phyloP scores from a whole-genome alignment of 2,888 invertebrate species.

The Taenaris catops region DNA sequence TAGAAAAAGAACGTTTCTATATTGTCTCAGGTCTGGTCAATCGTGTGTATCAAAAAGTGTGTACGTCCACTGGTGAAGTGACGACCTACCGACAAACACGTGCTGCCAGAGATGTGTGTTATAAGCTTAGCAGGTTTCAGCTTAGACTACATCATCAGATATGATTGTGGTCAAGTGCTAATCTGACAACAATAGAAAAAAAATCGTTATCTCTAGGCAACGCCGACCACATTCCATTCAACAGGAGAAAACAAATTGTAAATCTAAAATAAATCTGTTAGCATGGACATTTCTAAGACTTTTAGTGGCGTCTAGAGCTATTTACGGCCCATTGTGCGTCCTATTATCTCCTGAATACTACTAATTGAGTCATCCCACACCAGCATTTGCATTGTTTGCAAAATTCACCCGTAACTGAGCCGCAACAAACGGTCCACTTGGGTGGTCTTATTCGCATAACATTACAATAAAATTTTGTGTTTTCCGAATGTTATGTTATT shows the following conservation, averaged over 20 bases:
- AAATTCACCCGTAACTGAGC: slow-evolving; percentile 59
- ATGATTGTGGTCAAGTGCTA: too few relatives aligned
- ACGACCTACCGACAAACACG: too few relatives aligned
- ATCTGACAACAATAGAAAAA: too few relatives aligned
- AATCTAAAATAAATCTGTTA: slow-evolving; percentile 27
- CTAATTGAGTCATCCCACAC: slow-evolving; percentile 75
- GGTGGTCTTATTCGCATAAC: slow-evolving; percentile 49
- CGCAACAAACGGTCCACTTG: slow-evolving; percentile 43
- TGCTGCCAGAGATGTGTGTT: too few relatives aligned
- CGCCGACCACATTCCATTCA: too few relatives aligned
- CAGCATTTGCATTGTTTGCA: slow-evolving; percentile 66
- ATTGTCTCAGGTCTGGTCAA: too few relatives aligned
- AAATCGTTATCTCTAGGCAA: too few relatives aligned
- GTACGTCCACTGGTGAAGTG: too few relatives aligned
- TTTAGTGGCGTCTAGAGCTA: slow-evolving; percentile 37
- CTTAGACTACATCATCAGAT: too few relatives aligned
- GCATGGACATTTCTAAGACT: slow-evolving; percentile 13
- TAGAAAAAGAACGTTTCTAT: too few relatives aligned
- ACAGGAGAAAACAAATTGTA: slow-evolving; percentile 8
- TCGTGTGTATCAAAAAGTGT: too few relatives aligned
- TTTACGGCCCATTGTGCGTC: slow-evolving; percentile 62
- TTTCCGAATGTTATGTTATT: slow-evolving; percentile 16
- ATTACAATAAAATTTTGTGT: slow-evolving; percentile 25
- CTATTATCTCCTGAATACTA: slow-evolving; percentile 51
- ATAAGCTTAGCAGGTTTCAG: too few relatives aligned